phyloP scores from a whole-genome alignment of 2,113 vertebrate genomes.

The Gymnocephalus cernua region DNA sequence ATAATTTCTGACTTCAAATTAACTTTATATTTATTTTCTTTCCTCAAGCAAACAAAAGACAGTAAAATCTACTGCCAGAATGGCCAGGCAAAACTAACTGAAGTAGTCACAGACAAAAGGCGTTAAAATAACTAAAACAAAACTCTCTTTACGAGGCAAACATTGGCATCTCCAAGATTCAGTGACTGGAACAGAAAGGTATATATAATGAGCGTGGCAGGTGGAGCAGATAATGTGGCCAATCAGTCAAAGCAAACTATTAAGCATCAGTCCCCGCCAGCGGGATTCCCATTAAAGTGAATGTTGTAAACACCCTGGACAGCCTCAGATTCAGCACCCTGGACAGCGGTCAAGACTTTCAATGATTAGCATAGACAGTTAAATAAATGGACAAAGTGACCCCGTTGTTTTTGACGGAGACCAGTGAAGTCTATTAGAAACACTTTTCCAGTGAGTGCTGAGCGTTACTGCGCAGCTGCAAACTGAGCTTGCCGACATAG shows the following conservation, averaged over 20 bases:
- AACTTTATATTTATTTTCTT: not conserved
- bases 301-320: not conserved
- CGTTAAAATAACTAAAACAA: not conserved
- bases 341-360: slow-evolving; percentile 34
- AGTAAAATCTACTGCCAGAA: not conserved
- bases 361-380: too few species aligned
- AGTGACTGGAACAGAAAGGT: not conserved
- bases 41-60: not conserved
- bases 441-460: too few species aligned
- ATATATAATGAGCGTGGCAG: not conserved
- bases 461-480: too few species aligned
- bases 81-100: not conserved
- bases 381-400: too few species aligned
- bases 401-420: too few species aligned
- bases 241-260: slow-evolving; percentile 9
- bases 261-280: not conserved
- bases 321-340: slow-evolving; percentile 42
- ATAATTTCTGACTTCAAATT: slow-evolving; percentile 6
- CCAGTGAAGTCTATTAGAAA: too few species aligned
- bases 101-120: not conserved
- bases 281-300: not conserved
- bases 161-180: not conserved
- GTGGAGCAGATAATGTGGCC: not conserved
- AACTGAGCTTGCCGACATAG: too few species aligned
- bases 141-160: slow-evolving; percentile 3